Evolutionary conservation across 1,140 invertebrate species (phyloP).

Genomic region (Bactericera cockerelli): DNA sequence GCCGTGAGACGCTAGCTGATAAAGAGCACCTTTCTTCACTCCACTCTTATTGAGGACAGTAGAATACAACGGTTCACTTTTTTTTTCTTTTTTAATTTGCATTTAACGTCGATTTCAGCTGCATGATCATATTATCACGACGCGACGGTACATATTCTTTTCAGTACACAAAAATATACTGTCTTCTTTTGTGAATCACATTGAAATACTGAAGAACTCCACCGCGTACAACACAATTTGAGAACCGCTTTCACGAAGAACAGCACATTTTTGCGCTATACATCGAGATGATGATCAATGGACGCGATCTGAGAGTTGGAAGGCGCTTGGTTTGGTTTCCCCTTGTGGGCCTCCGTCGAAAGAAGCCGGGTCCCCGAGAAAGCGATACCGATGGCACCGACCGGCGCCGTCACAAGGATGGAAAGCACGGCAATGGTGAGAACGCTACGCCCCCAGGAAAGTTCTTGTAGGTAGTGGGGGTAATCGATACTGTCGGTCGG

Average conservation of each 20-base stretch:
- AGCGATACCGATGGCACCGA: slow-evolving; percentile 39
- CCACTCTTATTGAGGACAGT: too few relatives aligned
- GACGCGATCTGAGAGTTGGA: background rate
- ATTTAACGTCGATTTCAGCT: too few relatives aligned
- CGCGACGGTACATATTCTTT: too few relatives aligned
- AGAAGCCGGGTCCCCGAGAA: slow-evolving; percentile 33
- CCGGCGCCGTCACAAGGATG: slow-evolving; percentile 54
- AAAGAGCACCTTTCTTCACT: too few relatives aligned
- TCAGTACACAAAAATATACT: too few relatives aligned
- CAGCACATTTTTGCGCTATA: background rate
- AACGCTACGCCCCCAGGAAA: slow-evolving; percentile 32
- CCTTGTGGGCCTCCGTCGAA: background rate
- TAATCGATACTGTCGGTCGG: background rate
- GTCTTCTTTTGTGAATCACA: too few relatives aligned
- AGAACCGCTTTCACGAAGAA: background rate
- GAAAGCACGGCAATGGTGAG: slow-evolving; percentile 49
- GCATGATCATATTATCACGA: too few relatives aligned
- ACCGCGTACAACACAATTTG: too few relatives aligned
- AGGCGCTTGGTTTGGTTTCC: background rate
- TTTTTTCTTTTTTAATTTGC: too few relatives aligned
- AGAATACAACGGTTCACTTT: too few relatives aligned
- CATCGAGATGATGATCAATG: background rate
- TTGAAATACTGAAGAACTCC: too few relatives aligned
- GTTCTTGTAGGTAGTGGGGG: background rate
- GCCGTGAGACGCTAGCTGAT: too few relatives aligned